Conservation (phyloP, 2,888 invertebrate species). For the Dicycla oo region DNA sequence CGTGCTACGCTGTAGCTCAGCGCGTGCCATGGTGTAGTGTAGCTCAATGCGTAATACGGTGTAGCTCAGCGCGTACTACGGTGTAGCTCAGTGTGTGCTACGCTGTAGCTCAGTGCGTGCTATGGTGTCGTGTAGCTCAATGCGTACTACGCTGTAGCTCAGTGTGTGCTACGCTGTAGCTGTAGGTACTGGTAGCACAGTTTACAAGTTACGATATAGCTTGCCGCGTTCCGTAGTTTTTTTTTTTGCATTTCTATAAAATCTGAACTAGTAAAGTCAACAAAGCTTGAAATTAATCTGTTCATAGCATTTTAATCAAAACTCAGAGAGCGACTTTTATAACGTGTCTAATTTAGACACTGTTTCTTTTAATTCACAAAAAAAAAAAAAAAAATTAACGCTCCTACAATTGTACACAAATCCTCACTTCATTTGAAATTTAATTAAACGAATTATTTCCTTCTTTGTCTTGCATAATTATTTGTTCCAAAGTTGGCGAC, state of each 20-base stretch:
- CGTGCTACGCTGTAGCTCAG: background rate
- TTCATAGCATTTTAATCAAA: background rate
- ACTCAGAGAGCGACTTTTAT: background rate
- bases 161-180: background rate
- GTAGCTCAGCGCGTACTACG: background rate
- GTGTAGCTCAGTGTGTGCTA: background rate
- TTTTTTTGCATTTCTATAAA: too few relatives aligned
- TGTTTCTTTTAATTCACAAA: conserved; percentile 3
- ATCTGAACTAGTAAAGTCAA: too few relatives aligned
- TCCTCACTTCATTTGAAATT: conserved; percentile 20
- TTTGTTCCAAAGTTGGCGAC: conserved; percentile 21
- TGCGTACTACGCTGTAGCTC: background rate
- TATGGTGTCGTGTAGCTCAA: background rate
- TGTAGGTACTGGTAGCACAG: too few relatives aligned
- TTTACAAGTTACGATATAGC: background rate
- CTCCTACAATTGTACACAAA: conserved; percentile 21
- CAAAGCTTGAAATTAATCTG: background rate
- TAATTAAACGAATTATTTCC: conserved; percentile 38
- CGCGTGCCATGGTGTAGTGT: background rate
- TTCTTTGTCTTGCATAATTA: conserved; percentile 42
- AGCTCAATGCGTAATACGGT: background rate
- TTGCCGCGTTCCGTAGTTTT: background rate
- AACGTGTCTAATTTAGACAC: background rate
- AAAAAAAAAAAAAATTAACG: too few relatives aligned
- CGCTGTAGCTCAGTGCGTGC: background rate